Base-by-base conservation (phyloP, 2,113 vertebrate genomes). In the Anarrhichthys ocellatus region DNA sequence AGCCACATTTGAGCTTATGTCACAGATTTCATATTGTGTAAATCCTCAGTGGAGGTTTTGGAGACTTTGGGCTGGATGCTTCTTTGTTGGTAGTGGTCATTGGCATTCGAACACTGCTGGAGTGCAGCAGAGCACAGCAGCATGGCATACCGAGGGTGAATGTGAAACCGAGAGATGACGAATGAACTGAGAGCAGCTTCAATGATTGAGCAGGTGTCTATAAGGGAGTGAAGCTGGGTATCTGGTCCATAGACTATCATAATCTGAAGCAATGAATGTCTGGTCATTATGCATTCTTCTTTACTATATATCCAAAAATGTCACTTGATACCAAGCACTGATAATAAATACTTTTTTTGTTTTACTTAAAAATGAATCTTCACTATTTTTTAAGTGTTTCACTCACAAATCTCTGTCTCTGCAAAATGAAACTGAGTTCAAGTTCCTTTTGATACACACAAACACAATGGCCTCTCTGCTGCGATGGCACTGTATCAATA, bases 401-500 rank as follows among this genome's bases (percentile, higher is more conserved):
- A 40, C 27, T 13, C 32, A 64, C 67, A 75, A 52, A 50, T 40
- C 69, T 54, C 38, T 67, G 2, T 72, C 65, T 42, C 34, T 75
- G 24, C 69, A 15, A 70, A 78, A 18, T 44, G 17, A 78, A n/a
- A 73, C 34, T 34, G 50, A 76, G 65, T 34, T 72, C 17, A 61
- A 56, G 73, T 59, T 83, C 38, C 63, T 62, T 29, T 46, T 29
- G 63, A 76, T 50, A 38, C n/a, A 71, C 74, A 76, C 61, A 88
- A 73, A 89, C 79, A 82, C 74, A 88, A 63, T 80, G 78, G 65
- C 56, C 71, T 79, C 76, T 88, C 24, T 67, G 78, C 65, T 82
- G 73, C 15, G 74, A 91, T 81, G 75, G 63, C 84, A 75, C 91
- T 87, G 88, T 86, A 91, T 93, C 91, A 91, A 88, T 93, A 92